A percentile compares a stretch with the other conserved stretches of the same genome.
phyloP scores from a whole-genome alignment of 2,888 invertebrate species.

The Belgica antarctica region DNA sequence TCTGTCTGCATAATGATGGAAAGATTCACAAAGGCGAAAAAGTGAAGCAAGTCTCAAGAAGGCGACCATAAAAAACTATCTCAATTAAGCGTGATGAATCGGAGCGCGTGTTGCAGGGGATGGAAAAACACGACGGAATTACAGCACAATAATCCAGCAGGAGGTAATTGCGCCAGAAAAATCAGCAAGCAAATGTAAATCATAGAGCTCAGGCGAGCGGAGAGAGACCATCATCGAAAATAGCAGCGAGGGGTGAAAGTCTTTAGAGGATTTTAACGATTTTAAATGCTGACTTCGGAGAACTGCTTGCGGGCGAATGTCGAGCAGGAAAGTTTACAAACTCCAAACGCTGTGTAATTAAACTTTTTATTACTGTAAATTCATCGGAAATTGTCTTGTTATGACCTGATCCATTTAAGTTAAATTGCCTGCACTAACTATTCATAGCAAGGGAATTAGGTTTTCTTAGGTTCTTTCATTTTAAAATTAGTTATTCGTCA shows the following conservation, averaged over 20 bases:
- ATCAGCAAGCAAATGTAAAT: not conserved
- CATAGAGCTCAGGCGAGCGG: too few species aligned
- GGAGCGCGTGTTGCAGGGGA: conserved; percentile 13
- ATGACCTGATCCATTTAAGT: too few species aligned
- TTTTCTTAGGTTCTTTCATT: too few species aligned
- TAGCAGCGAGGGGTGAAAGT: conserved; percentile 11
- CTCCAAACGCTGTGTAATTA: conserved; percentile 4
- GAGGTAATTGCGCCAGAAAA: conserved; percentile 13
- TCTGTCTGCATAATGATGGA: not conserved
- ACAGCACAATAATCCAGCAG: not conserved
- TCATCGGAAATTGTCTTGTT: too few species aligned
- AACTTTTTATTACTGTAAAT: not conserved
- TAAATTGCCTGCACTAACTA: too few species aligned
- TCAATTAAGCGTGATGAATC: conserved; percentile 33
- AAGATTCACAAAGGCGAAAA: not conserved
- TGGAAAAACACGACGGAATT: not conserved
- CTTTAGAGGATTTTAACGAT: conserved; percentile 15
- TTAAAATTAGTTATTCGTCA: too few species aligned
- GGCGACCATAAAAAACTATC: conserved; percentile 19
- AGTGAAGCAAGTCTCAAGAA: not conserved
- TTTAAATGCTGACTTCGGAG: conserved; percentile 3
- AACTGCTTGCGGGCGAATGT: not conserved
- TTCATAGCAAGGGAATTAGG: too few species aligned
- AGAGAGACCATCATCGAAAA: not conserved
- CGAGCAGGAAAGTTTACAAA: not conserved